Evolutionary conservation across 2,797 vertebrate genomes (phyloP), one percentile per base, ranked within the genome.

Genomic region (Cyprinodon diabolis): DNA sequence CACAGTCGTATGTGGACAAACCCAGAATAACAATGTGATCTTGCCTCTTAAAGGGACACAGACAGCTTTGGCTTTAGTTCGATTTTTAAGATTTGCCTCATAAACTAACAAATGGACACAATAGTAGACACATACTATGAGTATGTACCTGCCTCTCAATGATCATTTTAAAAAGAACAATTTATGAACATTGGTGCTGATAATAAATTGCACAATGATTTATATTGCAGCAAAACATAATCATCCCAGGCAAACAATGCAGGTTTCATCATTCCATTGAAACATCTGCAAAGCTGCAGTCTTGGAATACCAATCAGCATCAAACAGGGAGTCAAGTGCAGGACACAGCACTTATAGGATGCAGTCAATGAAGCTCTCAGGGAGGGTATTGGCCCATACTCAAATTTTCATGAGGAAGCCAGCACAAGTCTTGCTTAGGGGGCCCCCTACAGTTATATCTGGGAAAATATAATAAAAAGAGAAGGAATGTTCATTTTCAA

Each of bases 1-100:
- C 91, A 90, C 92, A 93, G 87, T 90, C 70, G 91, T 90, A 88
- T 93, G 92, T 94, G 92, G 92, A 95, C 94, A 94, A 93, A 93
- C 86, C 89, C 82, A 91, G 93, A 94, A 93, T 94, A 94, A 93
- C 90, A 94, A 93, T 93, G 90, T 86, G 88, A 85, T 90, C 85
- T 91, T 81, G 82, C 87, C 83, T 94, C 91, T 94, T 94, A 92
- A 94, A 93, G 87, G 83, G 48, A 90, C 90, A 94, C 77, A 68
- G 77, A 72, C 85, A 80, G 69, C 72, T 60, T 88, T 73, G n/a
- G 23, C 73, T 76, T 83, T 74, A 70, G 81, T 75, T 69, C 77
- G 75, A 71, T 57, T 66, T 37, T 80, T 71, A 55, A 69, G 63
- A 74, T 43, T 21, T 66, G 43, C 45, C 5, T 12, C 43, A 57